Evolutionary conservation across 1,140 invertebrate species (phyloP).

Genomic region (Ditylenchus dipsaci): DNA sequence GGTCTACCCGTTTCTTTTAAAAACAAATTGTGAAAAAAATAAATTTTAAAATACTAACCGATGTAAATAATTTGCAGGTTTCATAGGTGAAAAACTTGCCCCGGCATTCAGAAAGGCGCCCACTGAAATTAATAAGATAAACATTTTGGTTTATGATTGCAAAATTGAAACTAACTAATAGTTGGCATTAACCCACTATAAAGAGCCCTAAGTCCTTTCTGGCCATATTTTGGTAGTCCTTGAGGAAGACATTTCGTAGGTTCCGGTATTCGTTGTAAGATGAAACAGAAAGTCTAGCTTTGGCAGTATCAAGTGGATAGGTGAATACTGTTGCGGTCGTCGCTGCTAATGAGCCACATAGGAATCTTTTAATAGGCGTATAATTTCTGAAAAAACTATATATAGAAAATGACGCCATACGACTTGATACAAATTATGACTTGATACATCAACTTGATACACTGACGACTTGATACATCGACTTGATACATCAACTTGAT

Average conservation of each 20-base stretch:
- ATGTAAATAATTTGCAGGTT: slow-evolving; percentile 76
- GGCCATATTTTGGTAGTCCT: slow-evolving; percentile 77
- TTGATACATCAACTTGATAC: no score
- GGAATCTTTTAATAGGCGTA: no score
- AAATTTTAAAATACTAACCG: slow-evolving; percentile 63
- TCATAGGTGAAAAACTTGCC: slow-evolving; percentile 92
- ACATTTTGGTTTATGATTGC: no score
- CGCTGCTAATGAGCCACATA: background rate
- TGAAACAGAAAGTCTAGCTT: slow-evolving; percentile 90
- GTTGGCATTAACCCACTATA: slow-evolving; percentile 85
- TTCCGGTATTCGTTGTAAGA: slow-evolving; percentile 67
- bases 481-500: no score
- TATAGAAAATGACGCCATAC: no score
- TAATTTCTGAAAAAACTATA: no score
- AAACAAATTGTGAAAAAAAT: background rate
- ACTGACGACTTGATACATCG: no score
- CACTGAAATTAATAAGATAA: no score
- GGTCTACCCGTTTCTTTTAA: slow-evolving; percentile 42
- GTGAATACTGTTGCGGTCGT: slow-evolving; percentile 69
- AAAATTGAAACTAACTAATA: no score
- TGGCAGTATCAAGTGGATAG: slow-evolving; percentile 89
- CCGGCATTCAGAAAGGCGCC: slow-evolving; percentile 96
- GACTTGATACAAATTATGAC: no score
- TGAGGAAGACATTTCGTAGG: slow-evolving; percentile 71
- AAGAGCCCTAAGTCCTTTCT: slow-evolving; percentile 69